These are phyloP conservation scores for Microdon myrmicae DNA, from an alignment of 2,888 invertebrate species.

Conservation along the genomic window DNA sequence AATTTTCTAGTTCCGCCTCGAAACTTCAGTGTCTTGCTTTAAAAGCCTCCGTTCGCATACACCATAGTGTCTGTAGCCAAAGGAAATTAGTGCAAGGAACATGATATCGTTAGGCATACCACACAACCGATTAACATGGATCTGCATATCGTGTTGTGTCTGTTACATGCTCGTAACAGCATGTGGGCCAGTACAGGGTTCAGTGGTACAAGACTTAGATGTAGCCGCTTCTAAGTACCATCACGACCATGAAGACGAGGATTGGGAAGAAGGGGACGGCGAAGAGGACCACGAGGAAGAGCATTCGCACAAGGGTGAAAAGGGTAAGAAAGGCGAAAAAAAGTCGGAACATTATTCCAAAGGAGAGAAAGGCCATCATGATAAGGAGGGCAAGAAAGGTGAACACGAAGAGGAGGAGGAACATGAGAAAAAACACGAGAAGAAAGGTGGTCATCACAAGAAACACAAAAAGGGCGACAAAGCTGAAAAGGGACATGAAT, in stretches of 20 bases:
- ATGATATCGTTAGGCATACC: slow-evolving; percentile 42
- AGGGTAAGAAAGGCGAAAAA: slow-evolving; percentile 79
- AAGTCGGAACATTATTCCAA: slow-evolving; percentile 76
- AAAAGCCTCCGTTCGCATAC: slow-evolving; percentile 41
- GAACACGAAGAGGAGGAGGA: slow-evolving; percentile 68
- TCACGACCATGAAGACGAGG: slow-evolving; percentile 59
- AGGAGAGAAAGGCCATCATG: slow-evolving; percentile 77
- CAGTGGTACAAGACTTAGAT: slow-evolving; percentile 58
- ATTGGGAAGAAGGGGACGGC: slow-evolving; percentile 72
- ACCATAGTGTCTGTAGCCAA: slow-evolving; percentile 38
- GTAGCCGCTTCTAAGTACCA: slow-evolving; percentile 63
- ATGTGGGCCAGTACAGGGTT: slow-evolving; percentile 36
- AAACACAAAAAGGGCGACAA: slow-evolving; percentile 69
- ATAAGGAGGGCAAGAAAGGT: slow-evolving; percentile 71
- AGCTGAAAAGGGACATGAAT: slow-evolving; percentile 68
- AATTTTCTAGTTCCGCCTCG: slow-evolving; percentile 21
- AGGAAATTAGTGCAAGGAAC: slow-evolving; percentile 41
- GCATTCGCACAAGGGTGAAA: slow-evolving; percentile 74
- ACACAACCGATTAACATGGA: slow-evolving; percentile 50
- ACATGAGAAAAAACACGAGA: slow-evolving; percentile 69
- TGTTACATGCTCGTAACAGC: slow-evolving; percentile 47
- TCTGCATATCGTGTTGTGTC: slow-evolving; percentile 49
- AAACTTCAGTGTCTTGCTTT: slow-evolving; percentile 32
- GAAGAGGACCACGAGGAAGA: slow-evolving; percentile 75
- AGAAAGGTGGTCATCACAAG: slow-evolving; percentile 67